phyloP scores from a whole-genome alignment of 2,113 vertebrate genomes.

The Pseudonaja textilis region DNA sequence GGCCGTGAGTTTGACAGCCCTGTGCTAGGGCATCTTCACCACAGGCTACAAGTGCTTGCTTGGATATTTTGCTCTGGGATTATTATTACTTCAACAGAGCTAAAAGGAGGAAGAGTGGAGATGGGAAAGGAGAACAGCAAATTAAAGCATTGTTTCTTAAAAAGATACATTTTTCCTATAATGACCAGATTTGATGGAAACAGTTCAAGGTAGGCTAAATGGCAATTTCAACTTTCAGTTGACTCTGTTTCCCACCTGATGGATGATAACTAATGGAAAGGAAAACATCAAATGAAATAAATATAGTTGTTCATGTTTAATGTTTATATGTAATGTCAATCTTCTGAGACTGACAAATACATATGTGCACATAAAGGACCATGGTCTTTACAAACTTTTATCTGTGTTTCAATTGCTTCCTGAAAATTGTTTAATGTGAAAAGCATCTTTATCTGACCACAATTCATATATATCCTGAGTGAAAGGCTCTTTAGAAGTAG shows the following conservation, averaged over 20 bases:
- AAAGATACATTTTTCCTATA: neutral
- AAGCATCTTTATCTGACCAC: neutral
- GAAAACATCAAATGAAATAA: neutral
- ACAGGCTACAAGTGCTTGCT: neutral
- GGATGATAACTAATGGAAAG: neutral
- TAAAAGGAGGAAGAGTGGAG: neutral
- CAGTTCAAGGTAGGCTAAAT: neutral
- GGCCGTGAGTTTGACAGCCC: no score
- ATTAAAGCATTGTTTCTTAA: neutral
- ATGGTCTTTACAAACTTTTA: neutral
- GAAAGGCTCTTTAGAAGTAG: neutral
- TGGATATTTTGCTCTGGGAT: neutral
- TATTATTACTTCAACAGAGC: neutral
- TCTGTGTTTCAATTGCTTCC: neutral
- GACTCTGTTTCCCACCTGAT: neutral
- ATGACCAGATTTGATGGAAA: neutral
- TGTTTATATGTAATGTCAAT: neutral
- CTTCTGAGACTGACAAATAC: neutral
- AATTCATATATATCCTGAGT: neutral
- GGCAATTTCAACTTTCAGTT: neutral
- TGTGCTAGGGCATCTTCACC: neutral
- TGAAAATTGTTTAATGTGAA: neutral
- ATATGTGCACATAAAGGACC: neutral
- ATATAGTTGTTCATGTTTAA: neutral
- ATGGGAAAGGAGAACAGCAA: neutral